Conservation (phyloP, 2,888 invertebrate genomes). For the Caenorhabditis zanzibari region DNA sequence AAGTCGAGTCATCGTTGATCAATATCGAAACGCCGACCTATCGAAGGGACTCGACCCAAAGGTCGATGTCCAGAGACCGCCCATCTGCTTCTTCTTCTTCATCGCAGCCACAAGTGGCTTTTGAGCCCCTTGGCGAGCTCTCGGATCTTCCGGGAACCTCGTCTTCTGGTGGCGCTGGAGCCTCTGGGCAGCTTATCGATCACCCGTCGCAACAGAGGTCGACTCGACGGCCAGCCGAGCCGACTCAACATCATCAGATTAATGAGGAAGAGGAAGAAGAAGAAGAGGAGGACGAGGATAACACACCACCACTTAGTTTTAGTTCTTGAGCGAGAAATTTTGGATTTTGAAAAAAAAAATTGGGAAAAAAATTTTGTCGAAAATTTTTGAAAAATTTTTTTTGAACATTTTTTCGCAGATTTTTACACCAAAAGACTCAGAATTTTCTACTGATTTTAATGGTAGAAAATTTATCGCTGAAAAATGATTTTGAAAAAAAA, state of each 20-base stretch:
- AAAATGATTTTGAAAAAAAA: no score
- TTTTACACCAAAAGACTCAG: no score
- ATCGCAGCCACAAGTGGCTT: no score
- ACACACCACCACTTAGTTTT: slow-evolving; percentile 55
- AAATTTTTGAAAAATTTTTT: no score
- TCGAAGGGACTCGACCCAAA: slow-evolving; percentile 19
- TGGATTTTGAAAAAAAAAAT: background rate
- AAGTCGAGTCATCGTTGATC: slow-evolving; percentile 19
- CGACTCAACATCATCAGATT: slow-evolving; percentile 19
- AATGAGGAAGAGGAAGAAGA: slow-evolving; percentile 47
- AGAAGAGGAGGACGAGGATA: slow-evolving; percentile 50
- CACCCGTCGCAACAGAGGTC: background rate
- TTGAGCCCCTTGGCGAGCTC: slow-evolving; percentile 36
- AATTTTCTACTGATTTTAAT: no score
- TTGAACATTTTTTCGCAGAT: no score
- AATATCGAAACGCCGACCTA: slow-evolving; percentile 40
- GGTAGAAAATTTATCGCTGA: no score
- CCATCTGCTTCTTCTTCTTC: no score
- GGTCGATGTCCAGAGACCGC: background rate
- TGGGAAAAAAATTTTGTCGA: no score
- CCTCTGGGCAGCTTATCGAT: background rate
- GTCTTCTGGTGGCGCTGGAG: background rate
- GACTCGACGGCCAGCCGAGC: background rate
- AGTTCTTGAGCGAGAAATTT: slow-evolving; percentile 27
- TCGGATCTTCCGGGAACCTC: slow-evolving; percentile 14